A percentile compares a stretch with the other conserved stretches of the same genome.
Conservation (phyloP, 2,797 vertebrate species). For the Smutsia temminckii region DNA sequence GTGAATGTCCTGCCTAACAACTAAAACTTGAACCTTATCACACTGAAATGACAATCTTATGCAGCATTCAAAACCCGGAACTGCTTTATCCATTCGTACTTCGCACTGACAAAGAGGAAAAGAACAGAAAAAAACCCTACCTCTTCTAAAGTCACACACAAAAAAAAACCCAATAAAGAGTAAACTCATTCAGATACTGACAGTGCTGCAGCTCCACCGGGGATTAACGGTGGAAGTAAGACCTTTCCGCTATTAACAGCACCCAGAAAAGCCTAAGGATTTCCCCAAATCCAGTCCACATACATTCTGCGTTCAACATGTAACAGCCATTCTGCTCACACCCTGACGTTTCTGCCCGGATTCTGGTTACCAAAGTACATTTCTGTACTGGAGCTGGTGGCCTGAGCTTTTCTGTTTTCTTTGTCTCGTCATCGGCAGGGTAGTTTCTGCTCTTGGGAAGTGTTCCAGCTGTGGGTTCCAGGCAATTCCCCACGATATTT, state of each 20-base stretch:
- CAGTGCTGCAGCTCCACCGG: not conserved
- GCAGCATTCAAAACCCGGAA: slow-evolving; percentile 70
- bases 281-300: slow-evolving; percentile 34
- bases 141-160: not conserved
- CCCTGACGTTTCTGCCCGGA: slow-evolving; percentile 40
- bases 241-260: slow-evolving; percentile 24
- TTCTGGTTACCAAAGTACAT: slow-evolving; percentile 34
- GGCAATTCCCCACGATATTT: slow-evolving; percentile 41
- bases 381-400: slow-evolving; percentile 26
- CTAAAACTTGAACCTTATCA: slow-evolving; percentile 53
- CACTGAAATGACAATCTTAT: slow-evolving; percentile 49
- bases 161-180: not conserved
- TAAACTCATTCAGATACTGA: not conserved
- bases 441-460: slow-evolving; percentile 62
- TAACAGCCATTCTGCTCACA: slow-evolving; percentile 63
- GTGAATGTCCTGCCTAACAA: slow-evolving; percentile 38
- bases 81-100: slow-evolving; percentile 58
- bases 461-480: slow-evolving; percentile 27
- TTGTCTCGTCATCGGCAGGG: slow-evolving; percentile 66
- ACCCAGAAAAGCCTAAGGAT: slow-evolving; percentile 27
- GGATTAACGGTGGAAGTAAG: slow-evolving; percentile 27
- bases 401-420: slow-evolving; percentile 52
- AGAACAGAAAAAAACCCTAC: not conserved
- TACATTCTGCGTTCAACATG: slow-evolving; percentile 43
- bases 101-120: slow-evolving; percentile 56